Evolutionary conservation across 2,888 invertebrate genomes (phyloP).

Genomic region (Orthosia incerta): DNA sequence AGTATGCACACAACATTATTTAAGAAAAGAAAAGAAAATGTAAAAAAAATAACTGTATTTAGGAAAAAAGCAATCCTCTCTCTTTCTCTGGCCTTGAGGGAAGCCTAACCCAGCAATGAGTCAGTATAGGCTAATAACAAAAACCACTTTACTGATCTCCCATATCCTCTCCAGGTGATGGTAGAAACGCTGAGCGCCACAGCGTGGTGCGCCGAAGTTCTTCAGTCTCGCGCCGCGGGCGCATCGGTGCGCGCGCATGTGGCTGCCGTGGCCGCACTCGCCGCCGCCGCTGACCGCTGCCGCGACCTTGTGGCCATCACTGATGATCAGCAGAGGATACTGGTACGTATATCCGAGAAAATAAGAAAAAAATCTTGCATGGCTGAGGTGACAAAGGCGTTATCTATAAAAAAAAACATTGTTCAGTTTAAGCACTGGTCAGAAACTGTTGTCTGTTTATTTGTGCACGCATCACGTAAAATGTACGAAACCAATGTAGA

Average conservation of each 20-base stretch:
- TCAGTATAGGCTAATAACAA: background rate
- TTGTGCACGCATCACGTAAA: too few species aligned
- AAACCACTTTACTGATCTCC: background rate
- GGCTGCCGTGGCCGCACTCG: conserved; percentile 95
- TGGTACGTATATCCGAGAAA: conserved; percentile 88
- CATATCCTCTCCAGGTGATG: conserved; percentile 89
- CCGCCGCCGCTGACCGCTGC: conserved; percentile 96
- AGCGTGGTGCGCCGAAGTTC: conserved; percentile 93
- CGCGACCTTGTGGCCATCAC: conserved; percentile 97
- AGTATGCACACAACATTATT: too few species aligned
- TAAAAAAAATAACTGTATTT: too few species aligned
- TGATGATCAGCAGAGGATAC: conserved; percentile 95
- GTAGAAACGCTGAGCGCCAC: conserved; percentile 92
- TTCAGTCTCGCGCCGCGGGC: conserved; percentile 95
- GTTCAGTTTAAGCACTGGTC: too few species aligned
- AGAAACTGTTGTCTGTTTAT: too few species aligned
- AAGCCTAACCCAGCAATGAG: too few species aligned
- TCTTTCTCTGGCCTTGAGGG: too few species aligned
- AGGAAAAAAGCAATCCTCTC: too few species aligned
- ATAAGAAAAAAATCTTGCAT: too few species aligned
- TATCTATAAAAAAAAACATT: too few species aligned
- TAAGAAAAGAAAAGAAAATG: background rate
- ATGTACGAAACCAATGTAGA: too few species aligned
- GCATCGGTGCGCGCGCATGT: conserved; percentile 94
- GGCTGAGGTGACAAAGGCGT: too few species aligned